Evolutionary conservation across 2,113 vertebrate species (phyloP).

Genomic region (Prionailurus viverrinus): DNA sequence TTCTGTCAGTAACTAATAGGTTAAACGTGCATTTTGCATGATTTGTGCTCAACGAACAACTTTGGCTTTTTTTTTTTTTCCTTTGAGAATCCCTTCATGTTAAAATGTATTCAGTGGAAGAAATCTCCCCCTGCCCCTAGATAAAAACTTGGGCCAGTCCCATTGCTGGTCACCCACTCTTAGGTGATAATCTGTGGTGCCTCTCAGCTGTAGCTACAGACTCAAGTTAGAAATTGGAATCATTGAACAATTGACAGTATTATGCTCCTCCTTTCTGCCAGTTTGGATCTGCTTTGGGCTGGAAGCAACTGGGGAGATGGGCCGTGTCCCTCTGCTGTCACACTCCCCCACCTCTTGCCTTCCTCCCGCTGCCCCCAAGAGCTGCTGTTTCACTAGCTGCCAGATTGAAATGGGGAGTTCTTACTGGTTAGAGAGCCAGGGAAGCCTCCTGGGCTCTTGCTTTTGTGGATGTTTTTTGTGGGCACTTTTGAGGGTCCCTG

Average conservation of each 20-base stretch:
- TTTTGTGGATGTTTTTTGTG: neutral
- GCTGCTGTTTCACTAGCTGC: neutral
- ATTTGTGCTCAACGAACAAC: slow-evolving; percentile 13
- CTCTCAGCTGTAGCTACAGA: neutral
- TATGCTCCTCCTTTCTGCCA: neutral
- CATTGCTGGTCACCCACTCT: neutral
- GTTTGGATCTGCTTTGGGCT: neutral
- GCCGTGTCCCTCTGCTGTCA: neutral
- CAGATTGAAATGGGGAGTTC: neutral
- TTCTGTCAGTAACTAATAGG: neutral
- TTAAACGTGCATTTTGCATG: neutral
- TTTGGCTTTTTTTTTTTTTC: neutral
- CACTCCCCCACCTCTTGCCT: neutral
- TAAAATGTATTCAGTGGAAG: neutral
- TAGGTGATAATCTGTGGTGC: neutral
- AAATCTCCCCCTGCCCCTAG: neutral
- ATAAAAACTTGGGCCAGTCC: neutral
- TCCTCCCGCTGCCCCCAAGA: neutral
- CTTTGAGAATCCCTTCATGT: neutral
- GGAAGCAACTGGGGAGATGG: no score
- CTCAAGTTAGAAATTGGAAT: neutral
- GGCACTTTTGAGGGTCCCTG: neutral
- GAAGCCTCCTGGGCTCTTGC: neutral
- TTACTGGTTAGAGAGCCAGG: neutral
- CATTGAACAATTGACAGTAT: neutral